Conservation (phyloP, 2,888 invertebrate genomes). For the Drosophila kuntzei region DNA sequence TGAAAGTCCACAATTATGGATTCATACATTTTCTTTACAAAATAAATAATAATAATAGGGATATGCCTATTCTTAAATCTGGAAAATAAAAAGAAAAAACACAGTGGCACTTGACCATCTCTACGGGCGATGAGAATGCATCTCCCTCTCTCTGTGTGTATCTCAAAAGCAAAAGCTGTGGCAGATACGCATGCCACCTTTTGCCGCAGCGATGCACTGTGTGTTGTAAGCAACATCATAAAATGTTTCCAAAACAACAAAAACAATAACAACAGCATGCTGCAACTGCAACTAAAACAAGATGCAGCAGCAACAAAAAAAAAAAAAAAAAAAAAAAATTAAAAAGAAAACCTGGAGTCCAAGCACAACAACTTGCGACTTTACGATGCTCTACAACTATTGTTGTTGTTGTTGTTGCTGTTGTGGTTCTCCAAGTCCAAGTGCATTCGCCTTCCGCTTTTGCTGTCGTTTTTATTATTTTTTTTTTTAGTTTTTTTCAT, state of each 20-base stretch:
- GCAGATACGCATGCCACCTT: conserved; percentile 60
- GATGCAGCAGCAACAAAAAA: conserved; percentile 27
- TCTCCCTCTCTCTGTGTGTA: conserved; percentile 22
- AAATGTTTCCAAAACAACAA: conserved; percentile 62
- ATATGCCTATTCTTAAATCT: no score
- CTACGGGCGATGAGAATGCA: conserved; percentile 17
- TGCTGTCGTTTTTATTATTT: conserved; percentile 51
- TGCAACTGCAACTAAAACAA: conserved; percentile 54
- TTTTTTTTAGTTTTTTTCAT: conserved; percentile 31
- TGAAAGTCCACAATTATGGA: no score
- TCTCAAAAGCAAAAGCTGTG: conserved; percentile 22
- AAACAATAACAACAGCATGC: conserved; percentile 28
- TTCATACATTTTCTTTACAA: no score
- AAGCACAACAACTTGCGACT: conserved; percentile 60
- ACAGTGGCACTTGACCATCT: conserved; percentile 18
- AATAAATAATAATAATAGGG: no score
- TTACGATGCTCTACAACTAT: conserved; percentile 74
- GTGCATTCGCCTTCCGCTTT: conserved; percentile 76
- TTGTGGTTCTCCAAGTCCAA: conserved; percentile 52
- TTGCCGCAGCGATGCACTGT: conserved; percentile 42
- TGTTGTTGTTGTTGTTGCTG: conserved; percentile 41
- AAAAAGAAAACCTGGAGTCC: conserved; percentile 46
- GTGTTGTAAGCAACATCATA: conserved; percentile 59
- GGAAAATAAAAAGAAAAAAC: no score
- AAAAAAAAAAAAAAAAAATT: conserved; percentile 15